A percentile compares a stretch with the other conserved stretches of the same genome.
Conservation (phyloP, 1,140 invertebrate species). For the Drosophila kikkawai region DNA sequence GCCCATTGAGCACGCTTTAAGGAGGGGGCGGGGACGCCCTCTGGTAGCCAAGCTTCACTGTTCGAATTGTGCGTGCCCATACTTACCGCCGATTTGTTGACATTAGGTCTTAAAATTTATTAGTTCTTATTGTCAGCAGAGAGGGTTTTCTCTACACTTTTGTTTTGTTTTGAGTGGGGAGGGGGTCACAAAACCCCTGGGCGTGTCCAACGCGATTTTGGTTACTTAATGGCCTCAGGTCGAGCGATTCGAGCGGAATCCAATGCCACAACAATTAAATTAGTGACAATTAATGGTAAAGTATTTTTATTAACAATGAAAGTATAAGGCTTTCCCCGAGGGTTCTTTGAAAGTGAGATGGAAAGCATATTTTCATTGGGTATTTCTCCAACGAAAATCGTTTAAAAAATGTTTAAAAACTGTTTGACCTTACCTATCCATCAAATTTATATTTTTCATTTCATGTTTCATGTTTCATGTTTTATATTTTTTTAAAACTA, state of each 20-base stretch:
- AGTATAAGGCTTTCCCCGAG: neutral
- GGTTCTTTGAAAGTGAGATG: neutral
- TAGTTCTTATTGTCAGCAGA: conserved; percentile 72
- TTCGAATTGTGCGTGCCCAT: conserved; percentile 38
- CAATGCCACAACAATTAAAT: conserved; percentile 36
- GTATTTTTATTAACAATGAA: neutral
- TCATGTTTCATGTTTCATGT: too few species aligned
- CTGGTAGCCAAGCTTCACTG: conserved; percentile 17
- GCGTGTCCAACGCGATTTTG: conserved; percentile 50
- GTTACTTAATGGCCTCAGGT: conserved; percentile 28
- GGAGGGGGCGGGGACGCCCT: conserved; percentile 5
- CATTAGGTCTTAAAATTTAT: conserved; percentile 79
- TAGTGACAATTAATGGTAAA: conserved; percentile 19
- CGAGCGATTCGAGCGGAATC: conserved; percentile 16
- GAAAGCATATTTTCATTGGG: neutral
- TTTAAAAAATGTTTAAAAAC: too few species aligned
- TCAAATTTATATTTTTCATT: too few species aligned
- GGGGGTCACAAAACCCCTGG: conserved; percentile 19
- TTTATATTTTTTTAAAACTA: too few species aligned
- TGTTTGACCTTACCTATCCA: too few species aligned
- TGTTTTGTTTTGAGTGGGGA: neutral
- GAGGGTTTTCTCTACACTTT: neutral
- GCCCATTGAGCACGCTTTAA: conserved; percentile 66
- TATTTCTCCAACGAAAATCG: too few species aligned
- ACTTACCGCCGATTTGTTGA: conserved; percentile 64